Base-by-base conservation (phyloP, 2,797 vertebrate genomes). In the Fistularia commersonii region DNA sequence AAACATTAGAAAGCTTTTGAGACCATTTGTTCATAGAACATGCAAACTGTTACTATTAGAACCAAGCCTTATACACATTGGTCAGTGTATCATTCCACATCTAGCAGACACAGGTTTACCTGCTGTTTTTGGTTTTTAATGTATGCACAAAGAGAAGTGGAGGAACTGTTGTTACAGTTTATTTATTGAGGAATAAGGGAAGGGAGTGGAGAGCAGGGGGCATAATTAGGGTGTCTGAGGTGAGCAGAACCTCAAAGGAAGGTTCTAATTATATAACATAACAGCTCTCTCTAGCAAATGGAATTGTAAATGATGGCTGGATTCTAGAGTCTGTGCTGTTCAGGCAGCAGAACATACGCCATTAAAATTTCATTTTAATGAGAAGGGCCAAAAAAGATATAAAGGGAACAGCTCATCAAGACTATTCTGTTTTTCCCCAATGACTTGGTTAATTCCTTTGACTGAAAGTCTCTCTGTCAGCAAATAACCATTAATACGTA, bases 231-330 rank as follows among this genome's bases (percentile, higher is more conserved):
- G 56, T 61, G 60, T 71, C 68, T 77, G 80, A 68, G 56, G 63
- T 55, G 57, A 80, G 66, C 62, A 64, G 48, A 64, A 68, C 41
- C 66, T 56, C 48, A 54, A 66, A 54, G 66, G 64, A 78, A 74
- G 51, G 39, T 46, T 53, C 66, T 74, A 79, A 72, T 75, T 74
- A 77, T 73, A 73, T 39, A 55, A 54, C 32, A 15, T 44, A 59
- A 46, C 61, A 64, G 34, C 12, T 57, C 33, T 32, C 7, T 53
- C 54, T 43, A 13, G 58, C 55, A 64, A 58, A 79, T 61, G 56
- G 54, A 64, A 66, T 48, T 54, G 42, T 54, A 74, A 77, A 82
- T 62, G 74, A 59, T 61, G 54, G 35, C 13, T 44, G 60, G 43
- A 54, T 44, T 15, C 31, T 3, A 32, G 23, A 33, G 13, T 53